Base-by-base conservation (phyloP, 2,113 vertebrate species). In the Podarcis cretensis region DNA sequence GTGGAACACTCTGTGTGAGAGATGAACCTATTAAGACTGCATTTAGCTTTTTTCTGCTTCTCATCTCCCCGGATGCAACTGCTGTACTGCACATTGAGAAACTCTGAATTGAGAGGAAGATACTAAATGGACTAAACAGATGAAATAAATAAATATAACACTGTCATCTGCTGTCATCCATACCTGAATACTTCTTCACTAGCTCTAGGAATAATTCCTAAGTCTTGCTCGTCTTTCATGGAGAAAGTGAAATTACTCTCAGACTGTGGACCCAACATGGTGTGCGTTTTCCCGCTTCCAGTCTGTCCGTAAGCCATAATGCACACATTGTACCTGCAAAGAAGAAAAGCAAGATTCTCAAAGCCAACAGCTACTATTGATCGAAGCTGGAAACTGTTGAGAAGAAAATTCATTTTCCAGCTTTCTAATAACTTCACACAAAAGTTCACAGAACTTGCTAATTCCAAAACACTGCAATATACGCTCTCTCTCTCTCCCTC, bases 291-390 rank as follows among this genome's bases (percentile, higher is more conserved):
- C 18, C 98, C 98, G 74, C 98, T 98, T 63, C 98, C 98, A 0
- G 98, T 98, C 95, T 98, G 98, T 2, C 98, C 98, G 0, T 98
- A 98, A 1, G 98, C 98, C 98, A 98, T 98, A 87, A 98, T 96
- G 32, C 98, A 98, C 10, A 98, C 97, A 6, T 98, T 97, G 94
- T 97, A 98, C 88, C 98, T 98, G 94, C 73, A 94, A 94, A 57
- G 35, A 0, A 90, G 21, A 87, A 90, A 35, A 2, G 1, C 10
- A 87, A 87, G 83, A 89, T 91, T 81, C 35, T n/a, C 13, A 5
- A 90, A 89, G 35, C 8, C 37, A 81, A n/a, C 27, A 14, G 37
- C 7, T 89, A 25, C 79, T 65, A 48, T 32, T 89, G 87, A 27
- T 57, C 54, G 88, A 90, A 89, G 9, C 6, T 10, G 43, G 65